Percentiles rank a stretch among this genome's conserved stretches.
phyloP scores from a whole-genome alignment of 2,113 vertebrate species.

The Oryzias curvinotus region DNA sequence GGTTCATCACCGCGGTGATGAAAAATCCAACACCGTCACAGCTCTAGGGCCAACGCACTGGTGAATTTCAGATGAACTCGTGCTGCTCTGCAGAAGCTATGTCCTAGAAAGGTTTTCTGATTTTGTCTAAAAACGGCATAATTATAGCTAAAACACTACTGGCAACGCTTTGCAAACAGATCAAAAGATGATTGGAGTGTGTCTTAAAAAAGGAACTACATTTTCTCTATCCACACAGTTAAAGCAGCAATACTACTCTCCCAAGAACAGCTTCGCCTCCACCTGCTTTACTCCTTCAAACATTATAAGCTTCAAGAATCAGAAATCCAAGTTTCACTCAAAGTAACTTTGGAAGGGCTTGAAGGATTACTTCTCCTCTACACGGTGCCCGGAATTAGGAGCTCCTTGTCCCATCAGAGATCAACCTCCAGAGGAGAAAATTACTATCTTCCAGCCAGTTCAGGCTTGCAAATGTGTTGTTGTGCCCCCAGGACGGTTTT shows the following conservation, averaged over 20 bases:
- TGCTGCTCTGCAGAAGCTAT: no score
- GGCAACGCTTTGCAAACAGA: no score
- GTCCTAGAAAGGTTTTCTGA: no score
- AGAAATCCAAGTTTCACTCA: slow-evolving; percentile 43
- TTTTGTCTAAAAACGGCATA: no score
- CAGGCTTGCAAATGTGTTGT: slow-evolving; percentile 33
- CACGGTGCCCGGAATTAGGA: slow-evolving; percentile 23
- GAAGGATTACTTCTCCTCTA: slow-evolving; percentile 18
- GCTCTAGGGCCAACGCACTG: no score
- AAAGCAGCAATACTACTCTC: slow-evolving; percentile 3
- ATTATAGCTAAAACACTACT: no score
- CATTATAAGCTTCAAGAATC: slow-evolving; percentile 21
- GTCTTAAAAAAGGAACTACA: no score
- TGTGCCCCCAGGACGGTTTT: slow-evolving; percentile 19
- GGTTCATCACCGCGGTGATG: no score
- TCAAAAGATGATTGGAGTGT: no score
- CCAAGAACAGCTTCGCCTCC: not conserved
- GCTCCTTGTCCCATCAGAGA: slow-evolving; percentile 32
- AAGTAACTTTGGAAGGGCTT: slow-evolving; percentile 23
- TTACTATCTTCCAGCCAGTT: slow-evolving; percentile 22
- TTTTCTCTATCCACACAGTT: not conserved
- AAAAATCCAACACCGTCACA: no score
- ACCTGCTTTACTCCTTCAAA: slow-evolving; percentile 1
- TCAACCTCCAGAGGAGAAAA: slow-evolving; percentile 44
- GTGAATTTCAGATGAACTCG: no score